Evolutionary conservation across 2,888 invertebrate species (phyloP).

Genomic region (Pollenia amentaria): DNA sequence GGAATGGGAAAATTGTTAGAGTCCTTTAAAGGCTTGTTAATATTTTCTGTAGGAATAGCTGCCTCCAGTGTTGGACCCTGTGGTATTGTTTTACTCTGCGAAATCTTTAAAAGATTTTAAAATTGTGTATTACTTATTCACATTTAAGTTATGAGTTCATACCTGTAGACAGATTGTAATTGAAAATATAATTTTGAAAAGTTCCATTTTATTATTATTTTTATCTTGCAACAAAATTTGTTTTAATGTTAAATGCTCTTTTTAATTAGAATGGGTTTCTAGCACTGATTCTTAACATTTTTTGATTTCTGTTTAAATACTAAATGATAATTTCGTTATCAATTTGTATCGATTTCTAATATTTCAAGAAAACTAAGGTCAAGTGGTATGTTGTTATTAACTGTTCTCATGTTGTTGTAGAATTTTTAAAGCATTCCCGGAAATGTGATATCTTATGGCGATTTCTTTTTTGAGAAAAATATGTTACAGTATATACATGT

Average conservation of each 20-base stretch:
- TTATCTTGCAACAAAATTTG: neutral
- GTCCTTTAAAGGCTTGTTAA: neutral
- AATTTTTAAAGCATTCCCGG: neutral
- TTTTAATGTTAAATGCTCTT: neutral
- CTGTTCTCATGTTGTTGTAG: neutral
- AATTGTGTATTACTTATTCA: neutral
- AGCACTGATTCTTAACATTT: neutral
- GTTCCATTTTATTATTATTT: conserved; percentile 7
- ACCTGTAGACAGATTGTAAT: conserved; percentile 21
- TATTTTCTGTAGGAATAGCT: neutral
- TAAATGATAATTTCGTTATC: neutral
- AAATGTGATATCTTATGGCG: neutral
- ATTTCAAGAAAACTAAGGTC: neutral
- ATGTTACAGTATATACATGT: too few relatives aligned
- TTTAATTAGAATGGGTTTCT: neutral
- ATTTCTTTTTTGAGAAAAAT: too few relatives aligned
- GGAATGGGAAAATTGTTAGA: neutral
- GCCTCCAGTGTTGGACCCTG: neutral
- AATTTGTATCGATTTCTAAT: neutral
- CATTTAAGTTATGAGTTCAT: neutral
- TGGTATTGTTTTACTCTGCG: neutral
- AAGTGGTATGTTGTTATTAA: conserved; percentile 12
- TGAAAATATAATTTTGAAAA: neutral
- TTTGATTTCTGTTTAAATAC: neutral
- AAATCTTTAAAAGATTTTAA: neutral